phyloP scores from a whole-genome alignment of 2,797 vertebrate genomes.

The Phoxinus dragarum region DNA sequence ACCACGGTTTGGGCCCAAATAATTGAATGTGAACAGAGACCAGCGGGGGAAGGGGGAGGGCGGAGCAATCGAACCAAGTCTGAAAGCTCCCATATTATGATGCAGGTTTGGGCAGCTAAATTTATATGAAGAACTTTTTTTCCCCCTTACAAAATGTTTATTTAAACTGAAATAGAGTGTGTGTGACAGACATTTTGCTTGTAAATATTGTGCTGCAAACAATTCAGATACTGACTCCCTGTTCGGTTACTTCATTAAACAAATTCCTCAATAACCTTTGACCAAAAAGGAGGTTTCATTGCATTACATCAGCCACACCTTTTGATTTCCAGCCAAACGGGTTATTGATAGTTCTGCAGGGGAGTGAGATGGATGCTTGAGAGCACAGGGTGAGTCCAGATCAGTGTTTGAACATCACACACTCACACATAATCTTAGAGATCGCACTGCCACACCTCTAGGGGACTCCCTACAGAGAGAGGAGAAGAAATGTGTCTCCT shows the following conservation, averaged over 20 bases:
- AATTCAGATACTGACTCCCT: neutral
- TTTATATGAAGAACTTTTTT: neutral
- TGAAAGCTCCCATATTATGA: neutral
- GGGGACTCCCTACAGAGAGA: constrained; percentile 29
- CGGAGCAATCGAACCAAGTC: neutral
- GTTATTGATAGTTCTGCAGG: constrained; percentile 48
- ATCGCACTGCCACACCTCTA: constrained; percentile 43
- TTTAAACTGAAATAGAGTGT: neutral
- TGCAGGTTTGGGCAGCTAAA: neutral
- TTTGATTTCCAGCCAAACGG: constrained; percentile 44
- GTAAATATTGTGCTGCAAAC: neutral
- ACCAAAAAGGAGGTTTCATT: constrained; percentile 34
- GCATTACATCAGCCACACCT: constrained; percentile 37
- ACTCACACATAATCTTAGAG: constrained; percentile 19
- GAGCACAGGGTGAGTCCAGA: constrained; percentile 36
- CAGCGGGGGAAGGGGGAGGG: too few species aligned
- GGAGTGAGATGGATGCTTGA: constrained; percentile 41
- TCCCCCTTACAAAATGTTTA: too few species aligned
- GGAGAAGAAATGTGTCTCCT: constrained; percentile 41
- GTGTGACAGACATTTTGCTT: neutral
- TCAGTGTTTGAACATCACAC: constrained; percentile 43
- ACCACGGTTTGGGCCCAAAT: neutral
- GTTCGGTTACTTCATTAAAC: constrained; percentile 7
- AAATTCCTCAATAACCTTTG: constrained; percentile 37
- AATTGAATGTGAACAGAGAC: neutral